Evolutionary conservation across 2,888 invertebrate species (phyloP), one percentile per base, ranked within the genome.

Genomic region (Gandaritis pyraliata): DNA sequence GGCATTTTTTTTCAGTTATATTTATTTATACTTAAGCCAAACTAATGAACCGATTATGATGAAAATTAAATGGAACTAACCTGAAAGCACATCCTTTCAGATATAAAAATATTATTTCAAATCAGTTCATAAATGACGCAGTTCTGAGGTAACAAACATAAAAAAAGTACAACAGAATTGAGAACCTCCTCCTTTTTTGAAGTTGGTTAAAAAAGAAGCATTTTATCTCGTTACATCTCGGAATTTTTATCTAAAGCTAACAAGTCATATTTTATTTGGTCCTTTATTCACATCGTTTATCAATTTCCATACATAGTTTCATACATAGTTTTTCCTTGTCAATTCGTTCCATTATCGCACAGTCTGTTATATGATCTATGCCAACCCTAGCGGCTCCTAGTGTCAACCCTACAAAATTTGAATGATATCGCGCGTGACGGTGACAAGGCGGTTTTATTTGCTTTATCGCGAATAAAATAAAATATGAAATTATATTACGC

Each of bases 331-430:
- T 15, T 15, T 47, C 16, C 55, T 64, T 69, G 65, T 50, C 56
- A 53, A 58, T 64, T 30, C 6, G 11, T 33, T 29, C 57, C 47
- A 58, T 66, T 67, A 38, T 41, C 45, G 55, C 45, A 53, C 56
- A 57, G 61, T 55, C 60, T 70, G 58, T 64, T 49, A 49, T 33
- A 55, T 39, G 23, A 57, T 66, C 41, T 47, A 58, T 63, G 69
- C 39, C 68, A 74, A 62, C 76, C 74, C 74, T 75, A 60, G 46
- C 18, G 18, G 45, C 18, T 54, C 13, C 46, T 38, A 54, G 54
- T 38, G 54, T 46, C 71, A 75, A 65, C 76, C 74, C 74, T 75
- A 61, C 38, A 52, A 56, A 63, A 64, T 68, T 58, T 58, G 18
- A 61, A 62, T 61, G 58, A 65, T 71, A 75, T 69, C 65, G 58